These are phyloP conservation scores for Tetragonula clypearis DNA, from an alignment of 1,140 invertebrate genomes.

Conservation along the genomic window DNA sequence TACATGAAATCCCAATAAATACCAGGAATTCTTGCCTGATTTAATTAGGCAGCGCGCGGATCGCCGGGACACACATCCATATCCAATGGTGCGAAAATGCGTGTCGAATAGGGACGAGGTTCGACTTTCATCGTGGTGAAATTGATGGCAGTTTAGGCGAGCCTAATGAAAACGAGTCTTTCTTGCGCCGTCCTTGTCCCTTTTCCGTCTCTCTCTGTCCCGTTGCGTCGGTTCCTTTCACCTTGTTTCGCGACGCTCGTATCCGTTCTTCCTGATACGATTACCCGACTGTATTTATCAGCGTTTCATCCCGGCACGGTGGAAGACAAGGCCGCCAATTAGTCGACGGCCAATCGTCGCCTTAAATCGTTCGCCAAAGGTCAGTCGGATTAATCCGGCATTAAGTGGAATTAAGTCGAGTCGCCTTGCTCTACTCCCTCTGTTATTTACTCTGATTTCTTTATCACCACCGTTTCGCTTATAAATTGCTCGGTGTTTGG, in stretches of 20 bases:
- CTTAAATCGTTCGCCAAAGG: slow-evolving; percentile 51
- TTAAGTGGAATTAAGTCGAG: slow-evolving; percentile 48
- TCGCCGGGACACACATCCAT: slow-evolving; percentile 64
- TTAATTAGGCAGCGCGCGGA: slow-evolving; percentile 68
- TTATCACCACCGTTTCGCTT: neutral
- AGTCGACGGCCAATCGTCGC: slow-evolving; percentile 51
- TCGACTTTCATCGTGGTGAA: slow-evolving; percentile 68
- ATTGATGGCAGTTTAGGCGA: slow-evolving; percentile 69
- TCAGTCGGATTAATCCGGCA: slow-evolving; percentile 34
- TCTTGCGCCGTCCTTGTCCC: neutral
- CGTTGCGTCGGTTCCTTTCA: neutral
- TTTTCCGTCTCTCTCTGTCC: neutral
- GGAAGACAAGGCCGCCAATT: slow-evolving; percentile 51
- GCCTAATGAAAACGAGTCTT: slow-evolving; percentile 56
- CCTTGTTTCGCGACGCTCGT: neutral
- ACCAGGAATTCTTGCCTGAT: slow-evolving; percentile 68
- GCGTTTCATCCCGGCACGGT: slow-evolving; percentile 22
- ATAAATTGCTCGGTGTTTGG: neutral
- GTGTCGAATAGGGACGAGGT: slow-evolving; percentile 47
- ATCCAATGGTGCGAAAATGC: slow-evolving; percentile 71
- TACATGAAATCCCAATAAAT: slow-evolving; percentile 73
- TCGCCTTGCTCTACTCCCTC: neutral
- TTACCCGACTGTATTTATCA: slow-evolving; percentile 46
- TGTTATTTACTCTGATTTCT: neutral
- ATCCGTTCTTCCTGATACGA: slow-evolving; percentile 16